Base-by-base conservation (phyloP, 2,888 invertebrate species). In the Metopia argyrocephala region DNA sequence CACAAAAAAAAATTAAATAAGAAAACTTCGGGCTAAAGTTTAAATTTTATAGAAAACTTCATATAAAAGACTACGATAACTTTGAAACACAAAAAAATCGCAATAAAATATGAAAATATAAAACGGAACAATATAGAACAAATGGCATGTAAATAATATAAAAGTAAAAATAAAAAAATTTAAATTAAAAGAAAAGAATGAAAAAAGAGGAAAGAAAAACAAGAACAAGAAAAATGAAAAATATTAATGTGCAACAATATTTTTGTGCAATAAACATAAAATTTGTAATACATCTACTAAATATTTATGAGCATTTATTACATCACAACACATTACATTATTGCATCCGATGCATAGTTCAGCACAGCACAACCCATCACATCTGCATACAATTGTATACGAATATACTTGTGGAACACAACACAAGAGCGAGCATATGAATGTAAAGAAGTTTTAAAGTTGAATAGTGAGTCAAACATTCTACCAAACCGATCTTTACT, bases 1-100 rank as follows among this genome's bases (percentile, higher is more conserved):
- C 79, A 83, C 81, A 82, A 9, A 31, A 9, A 3, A 31, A 9
- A 38, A 38, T 12, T 12, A 15, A 38, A 38, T 3, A 3, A 38
- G 9, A 3, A 38, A 83, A 79, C 82, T 82, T 82, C 82, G 82
- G 83, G 83, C 83, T 78, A 83, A 83, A 78, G 79, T 76, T 74
- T 74, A 74, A 82, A 61, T 76, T 82, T 64, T 54, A 31, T 65
- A 78, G 31, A 78, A 76, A 78, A 75, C 9, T 38, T 9, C 38
- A 75, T 23, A 76, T 28, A 18, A 62, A 56, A 59, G 64, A 59
- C 23, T 68, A 48, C 61, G 45, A 62, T 69, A 68, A 69, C 61
- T 38, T 27, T 66, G 20, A 31, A 62, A 52, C n/a, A 61, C 59
- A 61, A 69, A 48, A 69, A 20, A 61, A 68, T 0, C 20, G 7